Conservation (phyloP, 2,113 vertebrate species). For the Scolopax mira region DNA sequence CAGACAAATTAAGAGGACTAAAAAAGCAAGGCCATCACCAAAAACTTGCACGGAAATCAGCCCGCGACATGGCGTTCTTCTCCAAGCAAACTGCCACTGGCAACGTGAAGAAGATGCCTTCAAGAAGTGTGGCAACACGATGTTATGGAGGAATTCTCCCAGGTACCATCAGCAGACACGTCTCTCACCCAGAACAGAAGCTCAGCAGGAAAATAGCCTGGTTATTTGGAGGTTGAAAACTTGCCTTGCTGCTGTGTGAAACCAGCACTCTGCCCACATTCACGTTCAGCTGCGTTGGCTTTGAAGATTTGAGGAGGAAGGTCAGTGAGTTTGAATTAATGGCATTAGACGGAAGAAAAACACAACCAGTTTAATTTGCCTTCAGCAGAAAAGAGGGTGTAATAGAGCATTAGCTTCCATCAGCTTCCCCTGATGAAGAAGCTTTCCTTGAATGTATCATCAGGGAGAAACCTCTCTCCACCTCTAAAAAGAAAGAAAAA, state of each 20-base stretch:
- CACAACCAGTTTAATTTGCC: background rate
- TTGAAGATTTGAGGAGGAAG: background rate
- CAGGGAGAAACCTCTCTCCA: background rate
- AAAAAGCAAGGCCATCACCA: background rate
- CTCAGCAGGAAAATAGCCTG: background rate
- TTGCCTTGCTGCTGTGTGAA: background rate
- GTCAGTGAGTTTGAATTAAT: background rate
- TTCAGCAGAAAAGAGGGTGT: background rate
- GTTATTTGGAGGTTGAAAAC: background rate
- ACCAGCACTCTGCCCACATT: background rate
- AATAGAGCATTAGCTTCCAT: background rate
- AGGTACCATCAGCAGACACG: background rate
- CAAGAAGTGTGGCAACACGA: background rate
- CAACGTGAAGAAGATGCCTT: background rate
- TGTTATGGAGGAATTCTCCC: background rate
- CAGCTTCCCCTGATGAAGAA: background rate
- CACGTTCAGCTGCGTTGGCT: background rate
- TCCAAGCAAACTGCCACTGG: background rate
- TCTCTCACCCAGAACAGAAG: background rate
- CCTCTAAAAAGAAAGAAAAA: background rate
- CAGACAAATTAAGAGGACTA: background rate
- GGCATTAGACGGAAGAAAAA: background rate
- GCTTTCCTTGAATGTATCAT: rapidly evolving
- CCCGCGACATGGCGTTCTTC: rapidly evolving
- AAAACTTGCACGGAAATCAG: background rate